These are phyloP conservation scores for Neoaliturus tenellus DNA, from an alignment of 2,888 invertebrate species.

Conservation along the genomic window DNA sequence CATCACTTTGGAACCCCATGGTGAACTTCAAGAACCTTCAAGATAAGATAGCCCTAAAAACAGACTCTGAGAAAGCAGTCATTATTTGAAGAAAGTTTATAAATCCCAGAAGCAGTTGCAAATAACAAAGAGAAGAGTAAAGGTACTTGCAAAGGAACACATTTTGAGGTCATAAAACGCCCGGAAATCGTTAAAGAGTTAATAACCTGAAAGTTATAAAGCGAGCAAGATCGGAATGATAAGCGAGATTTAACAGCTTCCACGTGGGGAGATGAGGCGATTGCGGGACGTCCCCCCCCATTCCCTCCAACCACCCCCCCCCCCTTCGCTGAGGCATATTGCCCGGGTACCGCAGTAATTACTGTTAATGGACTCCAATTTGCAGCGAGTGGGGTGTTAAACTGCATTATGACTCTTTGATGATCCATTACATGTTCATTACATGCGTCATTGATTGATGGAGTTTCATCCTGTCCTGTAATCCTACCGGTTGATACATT, in stretches of 20 bases:
- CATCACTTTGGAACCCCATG: too few relatives aligned
- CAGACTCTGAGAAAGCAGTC: too few relatives aligned
- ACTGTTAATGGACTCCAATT: constrained; percentile 13
- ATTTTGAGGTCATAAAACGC: constrained; percentile 14
- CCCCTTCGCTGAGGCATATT: not conserved
- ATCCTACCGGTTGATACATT: not conserved
- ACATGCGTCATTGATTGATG: not conserved
- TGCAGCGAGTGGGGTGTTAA: not conserved
- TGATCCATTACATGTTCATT: not conserved
- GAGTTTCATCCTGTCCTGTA: not conserved
- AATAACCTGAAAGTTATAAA: constrained; percentile 10
- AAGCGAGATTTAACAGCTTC: constrained; percentile 34
- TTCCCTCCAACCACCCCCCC: not conserved
- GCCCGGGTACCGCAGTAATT: not conserved
- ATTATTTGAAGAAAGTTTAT: too few relatives aligned
- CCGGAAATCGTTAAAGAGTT: constrained; percentile 33
- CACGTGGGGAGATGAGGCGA: not conserved
- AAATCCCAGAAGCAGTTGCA: not conserved
- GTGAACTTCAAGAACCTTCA: too few relatives aligned
- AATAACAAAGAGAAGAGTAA: not conserved
- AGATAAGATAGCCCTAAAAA: too few relatives aligned
- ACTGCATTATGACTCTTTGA: not conserved
- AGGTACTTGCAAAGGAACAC: not conserved
- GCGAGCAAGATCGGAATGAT: constrained; percentile 31
- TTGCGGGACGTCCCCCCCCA: not conserved